Conservation (phyloP, 2,888 invertebrate species). For the Microctonus brassicae region DNA sequence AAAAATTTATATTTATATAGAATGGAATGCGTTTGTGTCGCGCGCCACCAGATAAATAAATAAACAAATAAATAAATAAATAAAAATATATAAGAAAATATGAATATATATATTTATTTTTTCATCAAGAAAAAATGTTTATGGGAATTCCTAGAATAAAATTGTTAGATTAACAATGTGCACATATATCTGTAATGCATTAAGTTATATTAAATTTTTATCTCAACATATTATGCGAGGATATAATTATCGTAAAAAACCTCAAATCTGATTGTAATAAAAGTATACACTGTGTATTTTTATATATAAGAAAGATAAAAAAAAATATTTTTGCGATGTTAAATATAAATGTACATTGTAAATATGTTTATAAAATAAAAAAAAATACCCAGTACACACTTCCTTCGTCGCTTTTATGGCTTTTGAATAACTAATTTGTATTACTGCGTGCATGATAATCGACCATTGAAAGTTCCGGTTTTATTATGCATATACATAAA, state of each 20-base stretch:
- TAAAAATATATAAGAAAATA: too few species aligned
- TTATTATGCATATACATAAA: conserved; percentile 24
- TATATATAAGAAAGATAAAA: too few species aligned
- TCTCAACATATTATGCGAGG: not conserved
- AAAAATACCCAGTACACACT: conserved; percentile 43
- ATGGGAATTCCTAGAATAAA: not conserved
- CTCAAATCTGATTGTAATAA: not conserved
- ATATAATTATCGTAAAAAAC: not conserved
- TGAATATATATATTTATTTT: too few species aligned
- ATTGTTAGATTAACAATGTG: not conserved
- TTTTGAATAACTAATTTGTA: conserved; percentile 47
- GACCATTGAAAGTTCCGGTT: conserved; percentile 37
- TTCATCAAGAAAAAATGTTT: not conserved
- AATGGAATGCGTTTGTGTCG: not conserved
- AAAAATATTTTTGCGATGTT: not conserved
- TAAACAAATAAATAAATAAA: too few species aligned
- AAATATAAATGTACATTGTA: not conserved
- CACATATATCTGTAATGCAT: too few species aligned
- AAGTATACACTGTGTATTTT: not conserved
- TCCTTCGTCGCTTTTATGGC: conserved; percentile 48
- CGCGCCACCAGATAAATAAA: not conserved
- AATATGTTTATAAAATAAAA: not conserved
- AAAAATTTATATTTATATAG: not conserved
- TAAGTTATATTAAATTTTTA: not conserved
- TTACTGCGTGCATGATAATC: conserved; percentile 31